These are phyloP conservation scores for Athalia rosae DNA, from an alignment of 2,888 invertebrate genomes.

Conservation along the genomic window DNA sequence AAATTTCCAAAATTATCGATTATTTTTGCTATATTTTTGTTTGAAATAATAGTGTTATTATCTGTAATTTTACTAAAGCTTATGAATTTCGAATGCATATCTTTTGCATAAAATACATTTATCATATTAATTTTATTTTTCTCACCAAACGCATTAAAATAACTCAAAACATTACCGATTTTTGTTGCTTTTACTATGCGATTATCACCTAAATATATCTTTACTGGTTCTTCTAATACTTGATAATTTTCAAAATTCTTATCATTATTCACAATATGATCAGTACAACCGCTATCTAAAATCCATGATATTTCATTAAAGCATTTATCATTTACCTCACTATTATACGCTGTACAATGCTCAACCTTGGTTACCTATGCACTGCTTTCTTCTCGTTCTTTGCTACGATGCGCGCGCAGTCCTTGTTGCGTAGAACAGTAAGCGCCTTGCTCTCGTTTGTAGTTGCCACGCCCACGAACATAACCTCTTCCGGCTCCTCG, in stretches of 20 bases:
- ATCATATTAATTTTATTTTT: not conserved
- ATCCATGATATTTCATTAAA: not conserved
- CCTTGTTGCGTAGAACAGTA: not conserved
- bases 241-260: not conserved
- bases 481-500: not conserved
- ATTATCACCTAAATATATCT: not conserved
- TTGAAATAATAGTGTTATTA: not conserved
- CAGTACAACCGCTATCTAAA: constrained; percentile 5
- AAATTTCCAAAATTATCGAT: not conserved
- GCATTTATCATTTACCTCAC: no score
- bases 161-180: not conserved
- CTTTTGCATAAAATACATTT: constrained; percentile 5
- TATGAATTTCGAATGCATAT: not conserved
- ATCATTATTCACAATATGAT: not conserved
- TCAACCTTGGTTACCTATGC: not conserved
- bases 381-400: not conserved
- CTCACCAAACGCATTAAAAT: constrained; percentile 1
- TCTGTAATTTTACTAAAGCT: constrained; percentile 1
- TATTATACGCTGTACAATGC: no score
- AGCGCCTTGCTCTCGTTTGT: not conserved
- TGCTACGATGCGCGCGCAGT: no score
- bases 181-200: not conserved
- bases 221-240: not conserved
- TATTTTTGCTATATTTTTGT: not conserved
- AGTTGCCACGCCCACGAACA: not conserved